These are phyloP conservation scores for Andrena bicolor DNA, from an alignment of 2,888 invertebrate species.

Conservation along the genomic window DNA sequence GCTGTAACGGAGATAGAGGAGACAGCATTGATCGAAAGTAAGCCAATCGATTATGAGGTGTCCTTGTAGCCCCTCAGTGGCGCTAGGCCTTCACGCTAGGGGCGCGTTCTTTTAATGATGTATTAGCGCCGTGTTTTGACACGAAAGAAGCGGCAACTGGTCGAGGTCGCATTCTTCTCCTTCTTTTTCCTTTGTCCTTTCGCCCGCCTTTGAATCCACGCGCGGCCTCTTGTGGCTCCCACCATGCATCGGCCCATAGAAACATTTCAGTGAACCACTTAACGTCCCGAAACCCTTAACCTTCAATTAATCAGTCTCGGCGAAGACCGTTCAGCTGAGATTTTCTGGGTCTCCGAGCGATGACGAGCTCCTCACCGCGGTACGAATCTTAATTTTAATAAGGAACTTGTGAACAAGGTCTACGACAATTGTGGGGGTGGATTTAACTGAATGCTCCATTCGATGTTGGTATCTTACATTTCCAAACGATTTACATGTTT, in stretches of 20 bases:
- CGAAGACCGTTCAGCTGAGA: slow-evolving; percentile 62
- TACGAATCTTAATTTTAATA: slow-evolving; percentile 32
- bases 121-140: slow-evolving; percentile 81
- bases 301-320: slow-evolving; percentile 73
- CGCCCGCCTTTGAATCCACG: slow-evolving; percentile 66
- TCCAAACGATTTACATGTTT: neutral
- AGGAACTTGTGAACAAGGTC: neutral
- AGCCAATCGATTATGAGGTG: slow-evolving; percentile 71
- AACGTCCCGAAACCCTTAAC: slow-evolving; percentile 71
- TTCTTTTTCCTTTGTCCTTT: slow-evolving; percentile 63
- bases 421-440: neutral
- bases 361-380: slow-evolving; percentile 23
- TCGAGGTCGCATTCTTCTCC: slow-evolving; percentile 69
- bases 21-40: slow-evolving; percentile 35
- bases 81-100: slow-evolving; percentile 63
- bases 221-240: slow-evolving; percentile 55
- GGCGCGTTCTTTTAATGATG: slow-evolving; percentile 76
- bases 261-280: slow-evolving; percentile 73
- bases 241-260: slow-evolving; percentile 53
- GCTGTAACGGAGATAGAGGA: slow-evolving; percentile 19
- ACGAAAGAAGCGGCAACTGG: slow-evolving; percentile 76
- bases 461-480: neutral
- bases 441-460: neutral
- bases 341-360: slow-evolving; percentile 50
- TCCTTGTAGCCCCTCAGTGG: slow-evolving; percentile 61